Conservation (phyloP, 2,797 vertebrate genomes). For the Hyperoplus lanceolatus region DNA sequence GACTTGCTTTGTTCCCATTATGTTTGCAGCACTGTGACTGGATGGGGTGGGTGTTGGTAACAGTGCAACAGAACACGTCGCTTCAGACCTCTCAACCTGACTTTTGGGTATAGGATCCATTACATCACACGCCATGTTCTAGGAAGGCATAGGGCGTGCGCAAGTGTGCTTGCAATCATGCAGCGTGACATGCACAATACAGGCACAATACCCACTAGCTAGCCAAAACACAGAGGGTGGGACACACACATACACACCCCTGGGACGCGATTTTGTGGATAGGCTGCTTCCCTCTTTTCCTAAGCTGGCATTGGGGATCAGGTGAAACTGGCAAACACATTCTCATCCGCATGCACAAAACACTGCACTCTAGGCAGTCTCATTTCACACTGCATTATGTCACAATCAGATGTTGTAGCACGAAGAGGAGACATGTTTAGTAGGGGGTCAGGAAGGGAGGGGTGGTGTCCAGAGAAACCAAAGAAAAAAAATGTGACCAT, state of each 20-base stretch:
- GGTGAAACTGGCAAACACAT: neutral
- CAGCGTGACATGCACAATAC: slow-evolving; percentile 26
- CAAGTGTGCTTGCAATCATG: slow-evolving; percentile 35
- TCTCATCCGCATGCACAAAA: slow-evolving; percentile 23
- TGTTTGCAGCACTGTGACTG: neutral
- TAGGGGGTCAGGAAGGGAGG: neutral
- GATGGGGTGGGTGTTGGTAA: neutral
- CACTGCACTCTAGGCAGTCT: neutral
- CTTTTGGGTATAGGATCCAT: slow-evolving; percentile 59
- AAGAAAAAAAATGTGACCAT: neutral
- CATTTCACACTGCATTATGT: slow-evolving; percentile 18
- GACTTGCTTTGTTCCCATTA: slow-evolving; percentile 48
- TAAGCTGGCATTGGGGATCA: slow-evolving; percentile 23
- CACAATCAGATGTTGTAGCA: slow-evolving; percentile 35
- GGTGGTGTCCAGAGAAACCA: neutral
- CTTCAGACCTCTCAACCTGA: slow-evolving; percentile 44
- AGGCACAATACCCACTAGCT: slow-evolving; percentile 67
- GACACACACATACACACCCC: slow-evolving; percentile 40
- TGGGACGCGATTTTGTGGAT: slow-evolving; percentile 73
- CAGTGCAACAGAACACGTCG: slow-evolving; percentile 31
- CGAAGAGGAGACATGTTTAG: slow-evolving; percentile 16
- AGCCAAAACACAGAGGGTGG: slow-evolving; percentile 83
- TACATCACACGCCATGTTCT: slow-evolving; percentile 59
- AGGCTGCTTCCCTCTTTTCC: slow-evolving; percentile 44
- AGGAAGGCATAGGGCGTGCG: slow-evolving; percentile 23